Base-by-base conservation (phyloP, 2,113 vertebrate genomes). In the Pseudonaja textilis region DNA sequence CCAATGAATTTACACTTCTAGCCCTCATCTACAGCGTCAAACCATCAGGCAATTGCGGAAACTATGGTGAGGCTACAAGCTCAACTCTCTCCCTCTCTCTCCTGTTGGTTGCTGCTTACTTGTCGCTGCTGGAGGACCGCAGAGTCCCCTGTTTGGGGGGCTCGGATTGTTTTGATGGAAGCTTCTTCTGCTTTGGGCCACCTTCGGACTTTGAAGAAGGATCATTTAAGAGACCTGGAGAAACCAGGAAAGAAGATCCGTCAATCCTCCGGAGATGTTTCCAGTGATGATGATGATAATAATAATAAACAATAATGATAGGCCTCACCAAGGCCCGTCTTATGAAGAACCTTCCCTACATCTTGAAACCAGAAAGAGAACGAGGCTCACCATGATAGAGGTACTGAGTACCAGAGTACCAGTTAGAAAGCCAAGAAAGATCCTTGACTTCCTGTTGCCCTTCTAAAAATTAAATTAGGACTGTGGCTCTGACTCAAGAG, bases 61-160 rank as follows among this genome's bases (percentile, higher is more conserved):
- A 87, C 10, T 14, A 9, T 52, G 25, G 18, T 18, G 50, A 9
- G 47, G 7, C 47, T 50, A 9, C 47, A 50, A 50, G 47, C 47
- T 50, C 8, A 50, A 50, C 42, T 23, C 25, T 18, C 42, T 42
- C 25, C 9, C 42, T 42, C 42, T 42, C 45, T 18, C 61, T 4
- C 20, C 26, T 22, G 29, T 54, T 14, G 0, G 10, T 50, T 1
- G 1, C 69, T 3, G 18, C 10, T 20, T 95, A 99, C 99, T 98
- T 99, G 96, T 99, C 99, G 16, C 97, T 99, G 96, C 98, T 99
- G 0, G 98, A 97, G 0, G 98, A 98, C n/a, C 98, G 98, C 91
- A 98, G 93, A 0, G 98, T 96, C 95, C 96, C 98, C 86, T 97
- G 97, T 95, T 97, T 98, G 69, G 97, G 96, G 56, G 97, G 95